Percentiles rank a stretch among this genome's conserved stretches.
These are phyloP conservation scores for Trissolcus brochymenae DNA, from an alignment of 2,888 invertebrate genomes.

Conservation along the genomic window DNA sequence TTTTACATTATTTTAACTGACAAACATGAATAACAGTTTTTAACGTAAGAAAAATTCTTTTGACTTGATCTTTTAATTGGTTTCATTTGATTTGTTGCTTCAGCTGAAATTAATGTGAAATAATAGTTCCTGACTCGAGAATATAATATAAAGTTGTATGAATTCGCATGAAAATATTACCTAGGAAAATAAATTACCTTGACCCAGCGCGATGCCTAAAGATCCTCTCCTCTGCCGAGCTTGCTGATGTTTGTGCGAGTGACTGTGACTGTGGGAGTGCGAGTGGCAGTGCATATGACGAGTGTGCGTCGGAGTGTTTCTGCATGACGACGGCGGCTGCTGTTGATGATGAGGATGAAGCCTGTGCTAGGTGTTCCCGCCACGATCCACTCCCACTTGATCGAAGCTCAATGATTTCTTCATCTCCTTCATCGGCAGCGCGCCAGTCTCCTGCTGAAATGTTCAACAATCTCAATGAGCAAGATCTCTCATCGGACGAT, in stretches of 20 bases:
- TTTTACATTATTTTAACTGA: too few relatives aligned
- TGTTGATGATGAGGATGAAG: conserved; percentile 70
- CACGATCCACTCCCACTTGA: conserved; percentile 77
- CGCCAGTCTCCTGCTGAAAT: conserved; percentile 79
- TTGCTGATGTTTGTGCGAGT: conserved; percentile 74
- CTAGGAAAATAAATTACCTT: conserved; percentile 65
- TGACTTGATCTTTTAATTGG: too few relatives aligned
- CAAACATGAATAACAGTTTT: too few relatives aligned
- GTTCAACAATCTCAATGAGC: conserved; percentile 50
- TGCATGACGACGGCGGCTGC: conserved; percentile 67
- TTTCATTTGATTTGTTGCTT: too few relatives aligned
- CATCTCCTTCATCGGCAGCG: conserved; percentile 82
- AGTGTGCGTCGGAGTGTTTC: conserved; percentile 72
- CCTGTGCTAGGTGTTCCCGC: conserved; percentile 76
- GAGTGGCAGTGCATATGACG: conserved; percentile 74
- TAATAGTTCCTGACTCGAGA: too few relatives aligned
- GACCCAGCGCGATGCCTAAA: conserved; percentile 74
- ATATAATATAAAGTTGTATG: too few relatives aligned
- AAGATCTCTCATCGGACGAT: conserved; percentile 20
- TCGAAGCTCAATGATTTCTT: conserved; percentile 81
- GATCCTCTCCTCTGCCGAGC: conserved; percentile 73
- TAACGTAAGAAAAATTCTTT: too few relatives aligned
- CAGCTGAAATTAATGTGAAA: too few relatives aligned
- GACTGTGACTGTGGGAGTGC: conserved; percentile 73
- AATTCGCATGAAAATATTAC: background rate